These are phyloP conservation scores for Orthonyx spaldingii DNA, from an alignment of 2,113 vertebrate genomes.

Conservation along the genomic window DNA sequence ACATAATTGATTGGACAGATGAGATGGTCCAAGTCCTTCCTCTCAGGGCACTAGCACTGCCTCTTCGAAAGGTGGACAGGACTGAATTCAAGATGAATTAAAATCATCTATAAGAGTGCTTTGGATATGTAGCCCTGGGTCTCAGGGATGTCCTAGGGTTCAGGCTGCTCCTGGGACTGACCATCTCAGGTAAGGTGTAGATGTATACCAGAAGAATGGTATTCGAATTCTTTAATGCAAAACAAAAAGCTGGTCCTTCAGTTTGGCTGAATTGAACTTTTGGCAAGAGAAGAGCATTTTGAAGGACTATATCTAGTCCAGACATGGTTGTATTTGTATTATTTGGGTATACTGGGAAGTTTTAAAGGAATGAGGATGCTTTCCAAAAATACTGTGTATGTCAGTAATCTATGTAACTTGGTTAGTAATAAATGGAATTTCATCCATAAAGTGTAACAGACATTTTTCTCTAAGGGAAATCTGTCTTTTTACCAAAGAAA, in stretches of 20 bases:
- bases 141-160: neutral
- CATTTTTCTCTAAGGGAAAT: neutral
- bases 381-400: neutral
- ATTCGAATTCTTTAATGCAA: neutral
- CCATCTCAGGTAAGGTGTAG: neutral
- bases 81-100: neutral
- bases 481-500: neutral
- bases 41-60: neutral
- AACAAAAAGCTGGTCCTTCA: neutral
- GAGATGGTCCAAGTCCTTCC: neutral
- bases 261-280: neutral
- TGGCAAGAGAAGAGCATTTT: neutral
- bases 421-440: neutral
- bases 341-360: neutral
- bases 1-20: neutral
- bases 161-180: neutral
- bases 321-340: neutral
- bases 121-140: neutral
- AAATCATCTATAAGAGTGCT: neutral
- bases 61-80: neutral
- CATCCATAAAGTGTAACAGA: neutral
- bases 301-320: neutral
- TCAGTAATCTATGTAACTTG: neutral
- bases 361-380: neutral
- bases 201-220: neutral